phyloP scores from a whole-genome alignment of 53 echinoderm and acorn worm species.

The Apostichopus leukothele region DNA sequence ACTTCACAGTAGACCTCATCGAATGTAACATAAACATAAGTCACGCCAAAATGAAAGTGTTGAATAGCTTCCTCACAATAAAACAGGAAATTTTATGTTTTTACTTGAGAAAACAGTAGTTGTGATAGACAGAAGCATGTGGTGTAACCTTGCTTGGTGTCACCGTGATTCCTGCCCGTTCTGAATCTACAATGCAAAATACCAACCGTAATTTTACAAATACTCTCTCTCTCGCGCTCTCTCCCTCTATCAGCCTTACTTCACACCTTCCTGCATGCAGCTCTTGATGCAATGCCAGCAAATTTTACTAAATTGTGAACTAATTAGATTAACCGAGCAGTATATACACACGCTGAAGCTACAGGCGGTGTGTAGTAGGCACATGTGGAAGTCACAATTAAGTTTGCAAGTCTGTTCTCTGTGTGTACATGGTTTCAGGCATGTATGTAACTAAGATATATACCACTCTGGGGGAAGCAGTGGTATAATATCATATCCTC shows the following conservation, averaged over 20 bases:
- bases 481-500: too few relatives aligned
- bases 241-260: neutral
- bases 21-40: too few relatives aligned
- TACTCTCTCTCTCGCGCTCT: neutral
- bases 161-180: neutral
- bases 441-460: too few relatives aligned
- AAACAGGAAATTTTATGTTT: too few relatives aligned
- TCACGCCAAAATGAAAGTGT: too few relatives aligned
- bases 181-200: neutral
- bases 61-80: too few relatives aligned
- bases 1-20: too few relatives aligned
- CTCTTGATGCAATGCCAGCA: conserved; percentile 1
- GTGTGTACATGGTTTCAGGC: too few relatives aligned
- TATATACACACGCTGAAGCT: neutral
- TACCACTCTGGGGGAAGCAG: too few relatives aligned
- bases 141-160: conserved; percentile 18
- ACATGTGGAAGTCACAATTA: neutral
- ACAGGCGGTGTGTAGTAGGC: neutral
- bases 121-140: neutral
- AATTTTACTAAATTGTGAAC: conserved; percentile 19
- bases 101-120: too few relatives aligned
- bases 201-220: neutral
- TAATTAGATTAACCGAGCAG: conserved; percentile 40
- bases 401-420: neutral
- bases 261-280: neutral